A percentile compares a stretch with the other conserved stretches of the same genome.
Evolutionary conservation across 2,888 invertebrate species (phyloP).

Genomic region (Apodemia duryi): DNA sequence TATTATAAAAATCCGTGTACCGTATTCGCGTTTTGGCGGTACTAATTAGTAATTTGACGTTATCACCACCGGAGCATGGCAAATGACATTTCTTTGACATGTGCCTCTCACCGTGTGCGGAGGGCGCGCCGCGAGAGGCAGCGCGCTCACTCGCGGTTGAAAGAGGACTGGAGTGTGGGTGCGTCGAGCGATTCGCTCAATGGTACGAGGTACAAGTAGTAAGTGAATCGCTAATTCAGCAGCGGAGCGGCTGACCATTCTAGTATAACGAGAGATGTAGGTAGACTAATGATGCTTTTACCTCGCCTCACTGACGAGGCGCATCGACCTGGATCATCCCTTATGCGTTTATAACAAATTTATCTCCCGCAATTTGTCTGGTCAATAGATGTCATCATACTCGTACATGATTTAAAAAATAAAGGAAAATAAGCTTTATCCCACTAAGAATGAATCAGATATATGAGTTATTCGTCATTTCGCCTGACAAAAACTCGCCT

Average conservation of each 20-base stretch:
- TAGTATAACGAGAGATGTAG: not conserved
- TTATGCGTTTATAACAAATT: conserved; percentile 39
- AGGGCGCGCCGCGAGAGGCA: conserved; percentile 69
- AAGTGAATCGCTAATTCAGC: conserved; percentile 21
- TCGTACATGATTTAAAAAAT: too few relatives aligned
- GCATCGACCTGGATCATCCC: conserved; percentile 68
- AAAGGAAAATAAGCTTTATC: too few relatives aligned
- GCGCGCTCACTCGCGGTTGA: conserved; percentile 75
- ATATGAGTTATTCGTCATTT: too few relatives aligned
- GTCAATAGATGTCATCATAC: conserved; percentile 18
- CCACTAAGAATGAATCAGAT: too few relatives aligned
- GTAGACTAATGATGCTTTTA: not conserved
- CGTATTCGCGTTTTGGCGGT: conserved; percentile 51
- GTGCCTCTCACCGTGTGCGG: conserved; percentile 55
- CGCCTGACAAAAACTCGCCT: too few relatives aligned
- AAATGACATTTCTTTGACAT: conserved; percentile 68
- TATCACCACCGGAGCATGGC: conserved; percentile 61
- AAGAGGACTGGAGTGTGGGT: conserved; percentile 59
- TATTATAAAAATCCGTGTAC: not conserved
- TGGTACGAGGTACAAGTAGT: conserved; percentile 29
- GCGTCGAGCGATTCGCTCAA: conserved; percentile 36
- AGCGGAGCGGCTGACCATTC: conserved; percentile 3
- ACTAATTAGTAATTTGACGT: conserved; percentile 58
- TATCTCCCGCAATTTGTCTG: conserved; percentile 16
- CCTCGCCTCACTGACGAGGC: conserved; percentile 45